phyloP scores from a whole-genome alignment of 2,113 vertebrate genomes.

The Esox niger region DNA sequence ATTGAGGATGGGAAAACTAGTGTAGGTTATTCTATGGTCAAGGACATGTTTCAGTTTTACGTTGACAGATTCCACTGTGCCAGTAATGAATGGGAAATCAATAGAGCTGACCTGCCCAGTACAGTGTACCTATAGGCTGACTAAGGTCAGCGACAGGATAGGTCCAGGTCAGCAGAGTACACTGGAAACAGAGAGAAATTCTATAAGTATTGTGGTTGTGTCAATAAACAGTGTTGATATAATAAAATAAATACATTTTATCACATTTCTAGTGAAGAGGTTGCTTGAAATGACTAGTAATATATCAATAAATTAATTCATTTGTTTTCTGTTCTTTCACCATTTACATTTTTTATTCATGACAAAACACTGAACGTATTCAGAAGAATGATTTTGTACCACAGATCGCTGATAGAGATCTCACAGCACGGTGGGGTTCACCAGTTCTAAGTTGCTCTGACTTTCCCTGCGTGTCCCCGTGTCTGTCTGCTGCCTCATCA shows the following conservation, averaged over 20 bases:
- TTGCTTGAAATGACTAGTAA: not conserved
- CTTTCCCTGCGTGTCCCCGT: conserved; percentile 33
- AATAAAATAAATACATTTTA: not conserved
- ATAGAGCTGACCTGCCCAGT: conserved; percentile 66
- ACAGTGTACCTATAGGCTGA: conserved; percentile 69
- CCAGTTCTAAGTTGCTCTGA: conserved; percentile 51
- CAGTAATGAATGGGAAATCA: conserved; percentile 74
- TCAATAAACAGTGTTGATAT: conserved; percentile 43
- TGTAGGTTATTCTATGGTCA: conserved; percentile 61
- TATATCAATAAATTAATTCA: too few species aligned
- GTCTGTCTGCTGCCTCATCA: conserved; percentile 57
- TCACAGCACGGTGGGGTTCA: conserved; percentile 46
- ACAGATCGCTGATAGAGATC: conserved; percentile 63
- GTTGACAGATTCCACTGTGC: conserved; percentile 69
- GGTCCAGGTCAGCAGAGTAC: conserved; percentile 71
- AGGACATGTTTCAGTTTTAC: conserved; percentile 65
- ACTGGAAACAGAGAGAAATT: conserved; percentile 64
- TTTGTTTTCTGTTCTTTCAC: too few species aligned
- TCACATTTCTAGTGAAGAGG: not conserved
- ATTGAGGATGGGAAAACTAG: conserved; percentile 25
- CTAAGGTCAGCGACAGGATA: conserved; percentile 71
- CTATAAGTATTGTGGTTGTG: conserved; percentile 53
- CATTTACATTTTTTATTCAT: too few species aligned
- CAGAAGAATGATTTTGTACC: too few species aligned
- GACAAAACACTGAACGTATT: too few species aligned